Conservation (phyloP, 1,140 invertebrate genomes). For the Thalassaphorura encarpata region DNA sequence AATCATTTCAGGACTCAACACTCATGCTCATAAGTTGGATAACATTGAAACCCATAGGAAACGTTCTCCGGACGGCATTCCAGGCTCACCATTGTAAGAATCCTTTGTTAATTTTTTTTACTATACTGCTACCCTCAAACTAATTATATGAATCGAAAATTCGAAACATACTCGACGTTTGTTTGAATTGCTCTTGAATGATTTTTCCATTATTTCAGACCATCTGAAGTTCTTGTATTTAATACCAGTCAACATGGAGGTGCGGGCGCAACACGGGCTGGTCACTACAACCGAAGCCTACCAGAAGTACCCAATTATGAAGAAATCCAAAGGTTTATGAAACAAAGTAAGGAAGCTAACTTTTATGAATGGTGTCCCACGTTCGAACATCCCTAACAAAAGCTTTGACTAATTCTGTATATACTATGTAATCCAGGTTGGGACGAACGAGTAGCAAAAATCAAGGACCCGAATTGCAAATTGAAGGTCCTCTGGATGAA, state of each 20-base stretch:
- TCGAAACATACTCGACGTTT: too few species aligned
- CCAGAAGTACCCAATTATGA: constrained; percentile 9
- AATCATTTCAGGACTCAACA: neutral
- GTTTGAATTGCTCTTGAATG: too few species aligned
- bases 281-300: constrained; percentile 9
- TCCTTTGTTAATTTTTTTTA: too few species aligned
- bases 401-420: neutral
- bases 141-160: too few species aligned
- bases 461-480: neutral
- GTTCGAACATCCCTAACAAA: too few species aligned
- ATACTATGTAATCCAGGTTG: neutral
- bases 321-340: constrained; percentile 7
- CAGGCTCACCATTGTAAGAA: neutral
- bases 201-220: too few species aligned
- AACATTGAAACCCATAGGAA: neutral
- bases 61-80: neutral
- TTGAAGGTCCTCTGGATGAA: constrained; percentile 9
- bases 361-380: neutral
- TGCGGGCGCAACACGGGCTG: neutral
- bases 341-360: neutral
- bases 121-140: too few species aligned
- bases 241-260: neutral
- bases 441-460: constrained; percentile 1
- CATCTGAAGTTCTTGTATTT: constrained; percentile 4
- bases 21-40: constrained; percentile 3